Evolutionary conservation across 2,113 vertebrate species (phyloP).

Genomic region (Labeo catla): DNA sequence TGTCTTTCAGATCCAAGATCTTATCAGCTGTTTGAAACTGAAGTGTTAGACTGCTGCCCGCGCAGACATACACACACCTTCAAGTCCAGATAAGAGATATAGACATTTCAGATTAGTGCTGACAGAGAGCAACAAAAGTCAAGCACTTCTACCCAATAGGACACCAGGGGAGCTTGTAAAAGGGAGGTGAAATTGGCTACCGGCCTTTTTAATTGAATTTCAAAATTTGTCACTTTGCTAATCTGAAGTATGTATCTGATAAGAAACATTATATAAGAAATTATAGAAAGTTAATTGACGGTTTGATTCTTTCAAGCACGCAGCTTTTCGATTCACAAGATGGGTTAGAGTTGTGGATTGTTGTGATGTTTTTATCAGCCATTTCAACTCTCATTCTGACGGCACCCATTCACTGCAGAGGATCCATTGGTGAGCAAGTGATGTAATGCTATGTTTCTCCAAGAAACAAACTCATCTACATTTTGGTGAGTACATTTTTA

Average conservation of each 20-base stretch:
- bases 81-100: conserved; percentile 18
- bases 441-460: neutral
- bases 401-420: neutral
- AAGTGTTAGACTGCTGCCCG: conserved; percentile 1
- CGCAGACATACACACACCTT: neutral
- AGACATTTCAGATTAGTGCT: conserved; percentile 18
- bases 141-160: neutral
- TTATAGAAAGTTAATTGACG: neutral
- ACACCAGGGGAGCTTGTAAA: neutral
- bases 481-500: too few relatives aligned
- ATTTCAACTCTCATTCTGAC: neutral
- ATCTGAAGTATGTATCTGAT: neutral
- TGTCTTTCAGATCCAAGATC: conserved; percentile 21
- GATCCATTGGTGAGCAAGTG: neutral
- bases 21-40: conserved; percentile 17
- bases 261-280: neutral
- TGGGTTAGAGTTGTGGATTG: neutral
- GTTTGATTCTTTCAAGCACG: too few relatives aligned
- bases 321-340: too few relatives aligned
- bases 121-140: neutral
- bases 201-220: neutral
- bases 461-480: neutral
- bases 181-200: neutral
- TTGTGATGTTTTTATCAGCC: neutral
- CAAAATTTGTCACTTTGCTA: neutral